Percentiles rank a stretch among this genome's conserved stretches.
Conservation (phyloP, 2,888 invertebrate genomes). For the Acleris sparsana region DNA sequence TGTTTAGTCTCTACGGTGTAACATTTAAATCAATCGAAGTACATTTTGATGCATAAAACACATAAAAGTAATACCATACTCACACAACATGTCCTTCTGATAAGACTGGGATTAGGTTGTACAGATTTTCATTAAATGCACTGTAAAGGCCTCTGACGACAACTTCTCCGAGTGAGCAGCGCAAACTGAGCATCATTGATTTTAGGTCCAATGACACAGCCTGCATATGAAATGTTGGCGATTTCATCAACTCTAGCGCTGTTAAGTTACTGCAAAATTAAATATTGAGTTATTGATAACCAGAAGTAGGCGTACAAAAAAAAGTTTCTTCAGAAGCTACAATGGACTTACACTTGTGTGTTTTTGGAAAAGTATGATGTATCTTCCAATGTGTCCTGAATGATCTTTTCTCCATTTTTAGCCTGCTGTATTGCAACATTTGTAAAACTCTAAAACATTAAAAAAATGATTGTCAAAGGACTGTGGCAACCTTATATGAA, state of each 20-base stretch:
- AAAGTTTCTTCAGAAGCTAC: not conserved
- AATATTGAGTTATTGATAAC: not conserved
- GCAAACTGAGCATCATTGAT: slow-evolving; percentile 67
- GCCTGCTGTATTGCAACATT: slow-evolving; percentile 82
- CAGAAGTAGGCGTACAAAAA: not conserved
- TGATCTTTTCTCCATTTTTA: slow-evolving; percentile 74
- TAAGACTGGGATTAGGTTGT: slow-evolving; percentile 75
- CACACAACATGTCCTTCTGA: slow-evolving; percentile 78
- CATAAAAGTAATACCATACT: slow-evolving; percentile 48
- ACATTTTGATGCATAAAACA: no score
- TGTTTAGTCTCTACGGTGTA: no score
- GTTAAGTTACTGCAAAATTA: slow-evolving; percentile 65
- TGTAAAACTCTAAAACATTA: slow-evolving; percentile 81
- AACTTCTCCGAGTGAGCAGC: slow-evolving; percentile 76
- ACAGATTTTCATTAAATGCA: slow-evolving; percentile 77
- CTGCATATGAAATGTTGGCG: slow-evolving; percentile 76
- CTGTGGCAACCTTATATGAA: no score
- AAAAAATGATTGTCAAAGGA: not conserved
- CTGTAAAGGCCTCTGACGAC: slow-evolving; percentile 73
- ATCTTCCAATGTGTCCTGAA: slow-evolving; percentile 75
- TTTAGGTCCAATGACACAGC: slow-evolving; percentile 67
- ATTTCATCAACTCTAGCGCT: slow-evolving; percentile 66
- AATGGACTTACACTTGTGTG: slow-evolving; percentile 81
- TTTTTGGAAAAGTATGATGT: slow-evolving; percentile 82
- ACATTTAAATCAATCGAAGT: no score